These are phyloP conservation scores for Eristalis pertinax DNA, from an alignment of 2,888 invertebrate species.

Conservation along the genomic window DNA sequence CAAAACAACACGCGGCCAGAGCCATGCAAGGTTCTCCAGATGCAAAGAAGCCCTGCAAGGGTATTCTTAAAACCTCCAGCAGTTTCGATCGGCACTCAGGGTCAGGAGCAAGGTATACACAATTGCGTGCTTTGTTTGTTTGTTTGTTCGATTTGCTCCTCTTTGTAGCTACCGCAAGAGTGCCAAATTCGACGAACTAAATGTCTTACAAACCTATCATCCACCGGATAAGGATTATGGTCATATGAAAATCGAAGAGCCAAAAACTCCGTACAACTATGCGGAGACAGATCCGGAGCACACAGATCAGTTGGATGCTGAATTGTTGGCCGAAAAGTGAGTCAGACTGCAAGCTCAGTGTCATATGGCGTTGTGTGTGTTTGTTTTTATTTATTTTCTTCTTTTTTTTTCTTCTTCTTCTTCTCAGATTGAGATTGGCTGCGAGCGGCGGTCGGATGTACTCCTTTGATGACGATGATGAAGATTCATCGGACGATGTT, in stretches of 20 bases:
- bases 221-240: constrained; percentile 99
- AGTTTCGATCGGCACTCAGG: constrained; percentile 89
- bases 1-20: not conserved
- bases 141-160: not conserved
- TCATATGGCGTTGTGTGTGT: not conserved
- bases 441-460: constrained; percentile 80
- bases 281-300: constrained; percentile 84
- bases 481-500: constrained; percentile 83
- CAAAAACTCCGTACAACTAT: constrained; percentile 94
- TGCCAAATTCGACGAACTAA: constrained; percentile 98
- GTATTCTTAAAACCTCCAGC: constrained; percentile 95
- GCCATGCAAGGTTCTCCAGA: constrained; percentile 80
- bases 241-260: constrained; percentile 99
- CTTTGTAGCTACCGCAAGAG: constrained; percentile 82
- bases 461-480: constrained; percentile 83
- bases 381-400: constrained; percentile 33
- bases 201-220: constrained; percentile 98
- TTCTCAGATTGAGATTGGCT: constrained; percentile 78
- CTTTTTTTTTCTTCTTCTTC: too few species aligned
- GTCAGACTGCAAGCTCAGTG: constrained; percentile 56
- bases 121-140: not conserved
- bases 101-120: constrained; percentile 80
- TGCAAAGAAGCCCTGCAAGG: constrained; percentile 83
- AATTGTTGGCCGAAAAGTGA: constrained; percentile 90
- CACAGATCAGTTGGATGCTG: constrained; percentile 85